Percentiles rank a stretch among this genome's conserved stretches.
phyloP scores from a whole-genome alignment of 2,797 vertebrate species.

The Eulemur mongoz region DNA sequence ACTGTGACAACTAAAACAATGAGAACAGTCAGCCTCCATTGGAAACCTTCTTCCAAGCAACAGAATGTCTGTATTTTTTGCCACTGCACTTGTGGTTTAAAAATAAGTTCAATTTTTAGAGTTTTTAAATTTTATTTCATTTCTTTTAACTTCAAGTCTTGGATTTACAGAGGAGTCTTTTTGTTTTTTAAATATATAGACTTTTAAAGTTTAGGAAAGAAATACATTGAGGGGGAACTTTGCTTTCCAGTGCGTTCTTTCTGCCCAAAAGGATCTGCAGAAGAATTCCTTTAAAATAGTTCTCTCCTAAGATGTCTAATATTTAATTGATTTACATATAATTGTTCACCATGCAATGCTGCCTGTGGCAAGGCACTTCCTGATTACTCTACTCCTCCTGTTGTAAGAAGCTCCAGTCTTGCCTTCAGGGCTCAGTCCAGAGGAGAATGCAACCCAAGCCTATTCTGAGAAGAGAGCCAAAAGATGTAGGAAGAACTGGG shows the following conservation, averaged over 20 bases:
- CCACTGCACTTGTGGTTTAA: neutral
- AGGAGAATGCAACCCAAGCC: neutral
- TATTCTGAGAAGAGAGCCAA: neutral
- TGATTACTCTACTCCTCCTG: accelerated
- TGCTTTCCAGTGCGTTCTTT: neutral
- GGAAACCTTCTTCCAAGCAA: neutral
- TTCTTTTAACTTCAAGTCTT: neutral
- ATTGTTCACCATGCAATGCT: neutral
- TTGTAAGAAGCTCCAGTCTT: neutral
- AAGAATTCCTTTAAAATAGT: neutral
- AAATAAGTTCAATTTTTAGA: neutral
- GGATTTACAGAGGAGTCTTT: neutral
- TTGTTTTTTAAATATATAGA: neutral
- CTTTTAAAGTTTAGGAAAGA: neutral
- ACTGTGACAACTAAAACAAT: neutral
- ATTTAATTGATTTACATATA: neutral
- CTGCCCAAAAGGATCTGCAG: neutral
- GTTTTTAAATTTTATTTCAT: neutral
- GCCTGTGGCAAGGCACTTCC: accelerated
- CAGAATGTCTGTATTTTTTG: neutral
- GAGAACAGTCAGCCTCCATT: neutral
- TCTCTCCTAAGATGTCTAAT: neutral
- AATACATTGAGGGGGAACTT: neutral
- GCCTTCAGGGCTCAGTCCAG: neutral
- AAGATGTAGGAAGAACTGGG: too few relatives aligned